phyloP scores from a whole-genome alignment of 2,888 invertebrate species.

The Hypomecis punctinalis region DNA sequence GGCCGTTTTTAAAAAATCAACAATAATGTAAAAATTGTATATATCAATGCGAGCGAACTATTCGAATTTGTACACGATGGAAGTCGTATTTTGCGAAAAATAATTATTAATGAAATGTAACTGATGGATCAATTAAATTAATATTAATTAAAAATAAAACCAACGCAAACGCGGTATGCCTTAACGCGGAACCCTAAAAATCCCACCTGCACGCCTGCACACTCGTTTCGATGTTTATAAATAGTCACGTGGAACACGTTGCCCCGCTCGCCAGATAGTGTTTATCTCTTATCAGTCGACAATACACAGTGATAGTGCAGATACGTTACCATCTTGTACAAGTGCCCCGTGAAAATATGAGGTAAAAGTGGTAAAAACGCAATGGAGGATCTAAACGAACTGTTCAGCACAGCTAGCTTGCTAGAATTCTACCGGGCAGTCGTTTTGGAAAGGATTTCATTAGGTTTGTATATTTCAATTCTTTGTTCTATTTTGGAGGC shows the following conservation, averaged over 20 bases:
- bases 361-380: conserved; percentile 33
- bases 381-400: conserved; percentile 62
- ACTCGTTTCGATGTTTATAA: conserved; percentile 33
- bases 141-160: too few species aligned
- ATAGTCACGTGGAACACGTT: conserved; percentile 35
- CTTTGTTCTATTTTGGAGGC: conserved; percentile 26
- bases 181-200: conserved; percentile 1
- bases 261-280: conserved; percentile 37
- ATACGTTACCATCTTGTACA: conserved; percentile 39
- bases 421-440: conserved; percentile 67
- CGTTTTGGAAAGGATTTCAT: conserved; percentile 60
- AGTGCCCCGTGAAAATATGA: conserved; percentile 33
- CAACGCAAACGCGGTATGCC: too few species aligned
- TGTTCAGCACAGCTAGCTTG: conserved; percentile 58
- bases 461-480: conserved; percentile 56
- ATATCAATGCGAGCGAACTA: too few species aligned
- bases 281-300: conserved; percentile 61
- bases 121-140: too few species aligned
- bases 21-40: too few species aligned
- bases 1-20: too few species aligned
- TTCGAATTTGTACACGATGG: too few species aligned
- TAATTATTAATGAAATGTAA: too few species aligned
- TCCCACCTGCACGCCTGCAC: conserved; percentile 12
- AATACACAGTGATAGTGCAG: conserved; percentile 50
- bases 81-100: too few species aligned